Base-by-base conservation (phyloP, 2,888 invertebrate species). In the Dryomyza anilis region DNA sequence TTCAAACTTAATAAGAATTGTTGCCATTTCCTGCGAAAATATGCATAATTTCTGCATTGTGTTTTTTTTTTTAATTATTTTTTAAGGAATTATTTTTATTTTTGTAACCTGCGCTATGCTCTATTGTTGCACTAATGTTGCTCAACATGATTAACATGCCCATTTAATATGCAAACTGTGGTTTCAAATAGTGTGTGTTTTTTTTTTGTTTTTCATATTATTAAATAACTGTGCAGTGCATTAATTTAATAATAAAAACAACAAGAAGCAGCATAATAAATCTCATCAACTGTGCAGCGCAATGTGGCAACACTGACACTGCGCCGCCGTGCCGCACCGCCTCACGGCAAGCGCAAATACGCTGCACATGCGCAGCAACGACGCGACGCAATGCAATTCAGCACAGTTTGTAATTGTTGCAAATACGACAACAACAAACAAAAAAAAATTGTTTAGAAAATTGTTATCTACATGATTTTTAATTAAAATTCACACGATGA, bases 401-500 rank as follows among this genome's bases (percentile, higher is more conserved):
- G 19, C 19, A 21, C 23, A 48, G 12, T 48, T 4, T 4, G 12
- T 33, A 33, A 8, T 33, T 27, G 16, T 55, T n/a, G 55, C 23
- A 16, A n/a, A 27, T 8, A 19, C 25, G 23, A 21, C 19, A 5
- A 36, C 16, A 30, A 36, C 3, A 55, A 36, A 48, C n/a, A 27
- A 29, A 60, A 43, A 43, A 19, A 48, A 12, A 61, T 46, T 23
- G 56, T 68, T n/a, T 68, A 46, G 63, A 68, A 65, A 67, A 67
- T 66, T 65, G 68, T 68, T 64, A 70, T 70, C 65, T 65, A 52
- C 63, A 67, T 67, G 63, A 64, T 67, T 72, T 72, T 74, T 77
- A 76, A 78, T 78, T 78, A 77, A 79, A 79, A 79, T 79, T 79
- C 79, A 78, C 77, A 78, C 76, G 75, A 72, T 77, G 78, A 74